Base-by-base conservation (phyloP, 2,113 vertebrate genomes). In the Ondatra zibethicus region DNA sequence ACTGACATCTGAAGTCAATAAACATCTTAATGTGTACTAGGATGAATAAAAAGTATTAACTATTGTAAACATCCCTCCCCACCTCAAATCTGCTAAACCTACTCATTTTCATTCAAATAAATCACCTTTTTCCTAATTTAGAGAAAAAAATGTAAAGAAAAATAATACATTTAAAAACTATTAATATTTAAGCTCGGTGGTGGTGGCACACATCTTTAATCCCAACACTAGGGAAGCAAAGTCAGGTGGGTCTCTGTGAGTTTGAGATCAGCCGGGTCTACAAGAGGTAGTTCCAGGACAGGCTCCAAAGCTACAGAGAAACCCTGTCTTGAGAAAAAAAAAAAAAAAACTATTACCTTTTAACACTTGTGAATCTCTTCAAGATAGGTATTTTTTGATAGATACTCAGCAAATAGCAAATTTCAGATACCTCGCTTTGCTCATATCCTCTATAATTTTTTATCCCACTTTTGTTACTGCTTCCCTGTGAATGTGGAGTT, bases 51-150 rank as follows among this genome's bases (percentile, higher is more conserved):
- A 82, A 63, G n/a, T 63, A 45, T n/a, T 68, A n/a, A 61, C 89
- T 92, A 80, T 33, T 90, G 91, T 93, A 85, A 94, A 92, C 16
- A 19, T 72, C 45, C 89, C 80, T 96, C 58, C 31, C 52, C 0
- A 7, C 68, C 36, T 39, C 50, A 89, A 75, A 84, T 52, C 31
- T 87, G 13, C 58, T 50, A 89, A 70, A 72, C 33, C 16, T 58
- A 39, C 21, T 61, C 36, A 52, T 94, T 81, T 31, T 39, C 33
- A 80, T 52, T 92, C 33, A 65, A 68, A 75, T 65, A 66, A 10
- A 77, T 77, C 36, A 45, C 55, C 21, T 84, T 70, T 78, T 75
- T 94, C 16, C 47, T 70, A 75, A 55, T 36, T 75, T 31, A 94
- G 27, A 75, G 19, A 81, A 23, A 66, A 96, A 91, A 92, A 50